Conservation (phyloP, 2,113 vertebrate species). For the Oncorhynchus masou region DNA sequence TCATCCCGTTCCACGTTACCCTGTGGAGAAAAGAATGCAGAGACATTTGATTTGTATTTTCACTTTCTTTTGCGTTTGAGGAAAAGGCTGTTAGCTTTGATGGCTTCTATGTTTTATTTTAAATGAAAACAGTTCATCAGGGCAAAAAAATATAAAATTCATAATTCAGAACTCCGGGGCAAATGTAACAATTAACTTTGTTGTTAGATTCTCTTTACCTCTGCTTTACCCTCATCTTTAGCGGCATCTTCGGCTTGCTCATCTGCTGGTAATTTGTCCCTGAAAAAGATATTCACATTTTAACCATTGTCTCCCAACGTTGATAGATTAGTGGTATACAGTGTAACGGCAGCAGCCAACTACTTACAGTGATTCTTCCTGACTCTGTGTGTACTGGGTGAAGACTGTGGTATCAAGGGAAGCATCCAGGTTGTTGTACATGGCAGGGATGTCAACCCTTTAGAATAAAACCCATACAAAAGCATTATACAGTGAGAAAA, state of each 20-base stretch:
- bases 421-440: constrained; percentile 95
- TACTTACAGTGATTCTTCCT: constrained; percentile 84
- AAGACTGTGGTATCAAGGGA: constrained; percentile 84
- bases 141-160: too few species aligned
- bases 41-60: too few species aligned
- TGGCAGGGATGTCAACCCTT: constrained; percentile 88
- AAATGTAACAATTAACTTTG: not conserved
- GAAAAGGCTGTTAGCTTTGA: not conserved
- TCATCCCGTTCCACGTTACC: constrained; percentile 25
- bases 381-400: constrained; percentile 82
- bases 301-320: not conserved
- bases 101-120: too few species aligned
- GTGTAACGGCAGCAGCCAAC: too few species aligned
- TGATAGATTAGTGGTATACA: not conserved
- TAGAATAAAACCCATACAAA: constrained; percentile 6
- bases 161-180: not conserved
- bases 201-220: constrained; percentile 63
- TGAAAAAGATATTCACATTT: constrained; percentile 44
- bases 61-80: too few species aligned
- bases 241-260: constrained; percentile 26
- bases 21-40: constrained; percentile 41
- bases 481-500: not conserved
- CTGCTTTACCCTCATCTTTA: constrained; percentile 40
- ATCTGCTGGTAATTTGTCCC: constrained; percentile 64
- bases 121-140: too few species aligned